Evolutionary conservation across 2,797 vertebrate species (phyloP).

Genomic region (Selene dorsalis): DNA sequence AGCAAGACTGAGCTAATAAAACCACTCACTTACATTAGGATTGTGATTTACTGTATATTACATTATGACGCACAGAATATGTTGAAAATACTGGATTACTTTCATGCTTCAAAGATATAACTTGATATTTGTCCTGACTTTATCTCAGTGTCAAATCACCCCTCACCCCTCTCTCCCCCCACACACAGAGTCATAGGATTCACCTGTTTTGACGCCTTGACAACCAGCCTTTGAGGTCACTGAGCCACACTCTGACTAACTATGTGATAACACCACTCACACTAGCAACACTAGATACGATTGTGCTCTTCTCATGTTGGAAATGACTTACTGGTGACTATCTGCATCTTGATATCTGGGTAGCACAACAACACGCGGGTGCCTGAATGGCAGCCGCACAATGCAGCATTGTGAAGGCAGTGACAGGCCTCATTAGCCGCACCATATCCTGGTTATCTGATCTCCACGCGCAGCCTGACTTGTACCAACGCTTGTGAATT

Average conservation of each 20-base stretch:
- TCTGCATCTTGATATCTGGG: conserved; percentile 72
- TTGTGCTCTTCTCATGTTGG: conserved; percentile 58
- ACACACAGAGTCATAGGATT: conserved; percentile 18
- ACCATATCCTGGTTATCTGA: conserved; percentile 76
- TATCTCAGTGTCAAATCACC: not conserved
- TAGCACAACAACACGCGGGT: conserved; percentile 47
- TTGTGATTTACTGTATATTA: not conserved
- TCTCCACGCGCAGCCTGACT: conserved; percentile 56
- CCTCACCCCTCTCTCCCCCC: too few relatives aligned
- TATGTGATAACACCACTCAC: conserved; percentile 26
- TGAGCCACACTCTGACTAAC: conserved; percentile 34
- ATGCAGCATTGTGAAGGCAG: conserved; percentile 66
- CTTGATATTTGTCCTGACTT: conserved; percentile 4
- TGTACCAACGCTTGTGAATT: conserved; percentile 40
- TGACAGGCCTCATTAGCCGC: conserved; percentile 74
- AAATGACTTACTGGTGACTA: conserved; percentile 51
- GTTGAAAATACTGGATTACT: not conserved
- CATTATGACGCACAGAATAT: conserved; percentile 5
- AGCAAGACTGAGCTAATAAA: not conserved
- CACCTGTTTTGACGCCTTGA: conserved; percentile 45
- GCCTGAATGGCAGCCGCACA: conserved; percentile 56
- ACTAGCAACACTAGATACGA: conserved; percentile 42
- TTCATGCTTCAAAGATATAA: not conserved
- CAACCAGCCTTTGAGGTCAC: conserved; percentile 7
- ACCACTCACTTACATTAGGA: not conserved